Evolutionary conservation across 1,140 invertebrate species (phyloP), one percentile per base, ranked within the genome.

Genomic region (Yoshiicerus persimilis): DNA sequence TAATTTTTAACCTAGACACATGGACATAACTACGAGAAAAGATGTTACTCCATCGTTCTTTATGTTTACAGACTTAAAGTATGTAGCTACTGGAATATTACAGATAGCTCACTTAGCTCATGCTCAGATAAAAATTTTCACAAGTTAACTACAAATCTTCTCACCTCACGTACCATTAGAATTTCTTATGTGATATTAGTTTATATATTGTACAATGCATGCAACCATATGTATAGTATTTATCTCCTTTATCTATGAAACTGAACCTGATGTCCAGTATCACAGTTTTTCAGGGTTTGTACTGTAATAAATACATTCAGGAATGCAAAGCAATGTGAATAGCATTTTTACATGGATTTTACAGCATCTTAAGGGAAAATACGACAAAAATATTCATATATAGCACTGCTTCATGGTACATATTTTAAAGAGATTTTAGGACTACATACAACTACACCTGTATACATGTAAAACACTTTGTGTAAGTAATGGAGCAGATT

Each of bases 1-100:
- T 88, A 88, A 88, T 88, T 88, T 87, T 88, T 36, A 84, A 88
- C n/a, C 47, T 16, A 56, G 47, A 56, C n/a, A 5, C 11, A n/a
- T n/a, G 16, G 41, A 20, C 41, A 56, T n/a, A 56, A 56, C 47
- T n/a, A 56, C 39, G 56, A 23, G n/a, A 38, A 4, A 64, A 56
- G 41, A 80, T 62, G 23, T 25, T 39, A 23, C 75, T 56, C 80
- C 87, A 83, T 87, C 62, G 10, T 13, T 62, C 11, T 87, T 30
- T 47, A 80, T 80, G 34, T 23, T 6, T 23, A 38, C 30, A 30
- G 23, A 32, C 27, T 2, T 27, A 70, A 32, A 9, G 30, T 11
- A 47, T 16, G 41, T 47, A 47, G 41, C 41, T 47, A 20, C 20
- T n/a, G n/a, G n/a, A n/a, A n/a, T n/a, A n/a, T 2, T 5, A 3